Conservation (phyloP, 2,888 invertebrate genomes). For the Pachydiplax longipennis region DNA sequence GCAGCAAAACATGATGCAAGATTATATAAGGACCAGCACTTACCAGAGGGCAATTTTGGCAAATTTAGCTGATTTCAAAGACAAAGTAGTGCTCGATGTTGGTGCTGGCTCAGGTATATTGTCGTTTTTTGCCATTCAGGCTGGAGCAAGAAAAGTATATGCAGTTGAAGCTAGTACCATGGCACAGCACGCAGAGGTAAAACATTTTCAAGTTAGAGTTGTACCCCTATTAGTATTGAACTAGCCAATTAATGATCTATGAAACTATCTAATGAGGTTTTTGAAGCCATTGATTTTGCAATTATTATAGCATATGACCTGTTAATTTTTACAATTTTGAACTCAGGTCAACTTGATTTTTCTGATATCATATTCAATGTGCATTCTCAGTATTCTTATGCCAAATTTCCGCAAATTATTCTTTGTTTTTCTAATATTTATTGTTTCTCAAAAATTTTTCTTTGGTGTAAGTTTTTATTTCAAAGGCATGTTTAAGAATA, state of each 20-base stretch:
- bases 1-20: constrained; percentile 99
- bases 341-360: not conserved
- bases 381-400: too few species aligned
- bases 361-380: not conserved
- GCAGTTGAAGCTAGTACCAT: constrained; percentile 99
- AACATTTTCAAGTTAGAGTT: not conserved
- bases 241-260: not conserved
- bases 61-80: constrained; percentile 90
- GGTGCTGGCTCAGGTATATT: constrained; percentile 98
- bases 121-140: constrained; percentile 97
- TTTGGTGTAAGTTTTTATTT: too few species aligned
- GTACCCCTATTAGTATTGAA: too few species aligned
- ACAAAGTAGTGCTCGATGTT: constrained; percentile 94
- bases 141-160: constrained; percentile 95
- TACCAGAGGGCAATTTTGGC: constrained; percentile 96
- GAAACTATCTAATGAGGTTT: too few species aligned
- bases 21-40: constrained; percentile 97
- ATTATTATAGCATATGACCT: too few species aligned
- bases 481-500: too few species aligned
- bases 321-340: not conserved
- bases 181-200: constrained; percentile 91
- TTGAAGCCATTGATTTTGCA: too few species aligned
- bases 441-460: too few species aligned
- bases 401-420: too few species aligned
- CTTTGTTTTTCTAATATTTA: too few species aligned